Percentiles rank a stretch among this genome's conserved stretches.
phyloP scores from a whole-genome alignment of 2,113 vertebrate species.

The Anser cygnoides region DNA sequence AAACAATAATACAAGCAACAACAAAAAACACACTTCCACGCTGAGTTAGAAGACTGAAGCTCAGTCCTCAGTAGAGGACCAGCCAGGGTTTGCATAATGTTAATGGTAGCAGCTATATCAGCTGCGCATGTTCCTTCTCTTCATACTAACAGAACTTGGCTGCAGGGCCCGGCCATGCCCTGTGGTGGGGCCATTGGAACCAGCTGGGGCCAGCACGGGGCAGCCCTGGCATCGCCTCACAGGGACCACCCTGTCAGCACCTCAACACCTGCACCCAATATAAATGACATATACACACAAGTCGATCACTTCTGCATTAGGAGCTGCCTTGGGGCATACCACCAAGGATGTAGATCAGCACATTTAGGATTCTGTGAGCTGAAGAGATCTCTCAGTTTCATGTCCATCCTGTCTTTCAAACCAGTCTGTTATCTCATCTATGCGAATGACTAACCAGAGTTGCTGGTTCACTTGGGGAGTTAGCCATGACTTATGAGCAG shows the following conservation, averaged over 20 bases:
- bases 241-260: fast-evolving
- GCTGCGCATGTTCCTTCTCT: background rate
- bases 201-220: fast-evolving
- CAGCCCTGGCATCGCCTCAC: fast-evolving
- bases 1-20: background rate
- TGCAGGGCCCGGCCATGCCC: fast-evolving
- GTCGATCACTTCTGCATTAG: fast-evolving
- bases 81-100: background rate
- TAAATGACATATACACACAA: background rate
- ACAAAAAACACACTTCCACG: background rate
- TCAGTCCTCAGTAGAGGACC: background rate
- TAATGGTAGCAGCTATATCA: background rate
- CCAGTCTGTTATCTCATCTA: fast-evolving
- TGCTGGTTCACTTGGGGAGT: background rate
- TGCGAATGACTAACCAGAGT: fast-evolving
- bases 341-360: background rate
- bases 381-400: fast-evolving
- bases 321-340: background rate
- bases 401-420: background rate
- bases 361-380: background rate
- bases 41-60: background rate
- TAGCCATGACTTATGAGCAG: background rate
- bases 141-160: background rate
- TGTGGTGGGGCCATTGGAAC: fast-evolving
- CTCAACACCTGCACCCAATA: background rate